Base-by-base conservation (phyloP, 2,797 vertebrate genomes). In the Momotus momota region DNA sequence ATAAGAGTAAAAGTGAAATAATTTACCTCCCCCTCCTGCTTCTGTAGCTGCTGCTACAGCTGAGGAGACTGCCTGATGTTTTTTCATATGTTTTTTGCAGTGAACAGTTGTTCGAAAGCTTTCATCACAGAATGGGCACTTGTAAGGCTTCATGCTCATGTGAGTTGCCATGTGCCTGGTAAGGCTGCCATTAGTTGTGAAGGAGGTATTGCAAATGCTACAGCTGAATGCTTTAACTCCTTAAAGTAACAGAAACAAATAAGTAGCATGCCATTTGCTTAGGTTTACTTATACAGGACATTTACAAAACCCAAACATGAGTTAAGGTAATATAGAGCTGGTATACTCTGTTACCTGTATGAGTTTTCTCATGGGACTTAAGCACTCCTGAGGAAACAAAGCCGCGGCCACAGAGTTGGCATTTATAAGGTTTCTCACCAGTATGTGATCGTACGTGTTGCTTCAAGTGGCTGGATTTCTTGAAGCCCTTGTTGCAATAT, bases 381-480 rank as follows among this genome's bases (percentile, higher is more conserved):
- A 99, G 99, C 64, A 99, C 99, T 27, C 99, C 99, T 0, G 99
- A 99, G 13, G 99, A 99, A 43, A 99, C 99, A 64, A 99, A 99
- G 88, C 98, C 98, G 45, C 99, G 98, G n/a, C 98, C 99, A 75
- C 99, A 99, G 75, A 99, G 98, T 21, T 98, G 98, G 97, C 99
- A 99, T 93, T 98, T 98, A 87, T 98, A 99, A 14, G 99, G 99
- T 95, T 99, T 99, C 98, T 99, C 99, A 23, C 99, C 99, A 0
- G 99, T 99, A 97, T 99, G 99, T 0, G 99, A 99, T 38, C 99
- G 98, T 23, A 99, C 98, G 0, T 99, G 99, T 90, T 99, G 99
- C 97, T 99, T 99, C 97, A 99, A 97, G 90, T 99, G 99, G 90
- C 99, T 99, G 27, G 99, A 99, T 97, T 99, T 99, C 98, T 99